Conservation (phyloP, 64 coral and sea anemone genomes). For the Actinia equina region DNA sequence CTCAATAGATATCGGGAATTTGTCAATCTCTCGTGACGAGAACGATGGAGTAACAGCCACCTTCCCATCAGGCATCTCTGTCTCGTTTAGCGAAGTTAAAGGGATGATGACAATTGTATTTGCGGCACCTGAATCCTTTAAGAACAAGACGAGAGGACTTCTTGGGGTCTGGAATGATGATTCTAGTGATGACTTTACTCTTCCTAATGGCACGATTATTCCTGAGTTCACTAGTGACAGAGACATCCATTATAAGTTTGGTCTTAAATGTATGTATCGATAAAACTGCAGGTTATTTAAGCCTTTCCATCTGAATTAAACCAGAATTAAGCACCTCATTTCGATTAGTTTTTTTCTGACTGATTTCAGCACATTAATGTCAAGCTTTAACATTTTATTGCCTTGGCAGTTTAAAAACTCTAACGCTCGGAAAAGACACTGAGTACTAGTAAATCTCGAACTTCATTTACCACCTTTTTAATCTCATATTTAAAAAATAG, state of each 20-base stretch:
- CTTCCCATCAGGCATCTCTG: slow-evolving; percentile 45
- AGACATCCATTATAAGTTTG: slow-evolving; percentile 50
- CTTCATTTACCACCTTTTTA: background rate
- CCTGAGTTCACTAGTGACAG: slow-evolving; percentile 9
- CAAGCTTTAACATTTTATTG: too few relatives aligned
- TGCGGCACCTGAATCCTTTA: slow-evolving; percentile 15
- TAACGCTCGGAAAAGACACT: too few relatives aligned
- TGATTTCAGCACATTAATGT: too few relatives aligned
- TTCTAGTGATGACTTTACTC: slow-evolving; percentile 39
- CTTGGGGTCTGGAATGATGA: slow-evolving; percentile 59
- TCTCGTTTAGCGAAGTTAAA: slow-evolving; percentile 7
- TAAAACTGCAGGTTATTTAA: background rate
- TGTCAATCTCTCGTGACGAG: slow-evolving; percentile 29
- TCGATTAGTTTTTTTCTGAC: background rate
- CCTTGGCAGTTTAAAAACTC: too few relatives aligned
- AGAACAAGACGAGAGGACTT: slow-evolving; percentile 51
- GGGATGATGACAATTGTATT: slow-evolving; percentile 43
- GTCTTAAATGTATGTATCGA: slow-evolving; percentile 50
- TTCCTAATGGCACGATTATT: slow-evolving; percentile 44
- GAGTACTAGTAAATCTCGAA: background rate
- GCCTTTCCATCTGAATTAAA: background rate
- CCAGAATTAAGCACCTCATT: background rate
- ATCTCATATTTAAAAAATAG: background rate
- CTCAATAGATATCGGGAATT: slow-evolving; percentile 25
- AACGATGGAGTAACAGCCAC: slow-evolving; percentile 21